Evolutionary conservation across 2,797 vertebrate species (phyloP).

Genomic region (Chloroceryle amazona): DNA sequence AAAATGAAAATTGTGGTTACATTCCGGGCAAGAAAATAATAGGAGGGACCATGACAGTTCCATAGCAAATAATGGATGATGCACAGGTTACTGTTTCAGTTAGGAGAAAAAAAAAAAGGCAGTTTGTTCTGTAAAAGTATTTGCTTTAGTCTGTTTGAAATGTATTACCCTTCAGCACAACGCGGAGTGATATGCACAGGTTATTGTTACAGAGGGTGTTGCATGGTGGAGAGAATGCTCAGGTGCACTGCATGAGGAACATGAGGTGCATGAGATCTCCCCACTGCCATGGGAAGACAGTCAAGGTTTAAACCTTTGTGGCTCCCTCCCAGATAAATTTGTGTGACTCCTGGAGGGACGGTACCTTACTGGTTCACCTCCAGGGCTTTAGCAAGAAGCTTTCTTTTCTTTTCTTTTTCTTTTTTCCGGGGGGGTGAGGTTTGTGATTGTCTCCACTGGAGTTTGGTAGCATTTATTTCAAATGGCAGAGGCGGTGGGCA

Average conservation of each 20-base stretch:
- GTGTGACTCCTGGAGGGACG: not conserved
- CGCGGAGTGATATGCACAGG: not conserved
- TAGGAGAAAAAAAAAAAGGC: too few relatives aligned
- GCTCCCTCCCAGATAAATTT: not conserved
- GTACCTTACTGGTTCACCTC: not conserved
- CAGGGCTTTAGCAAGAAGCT: not conserved
- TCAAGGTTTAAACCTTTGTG: not conserved
- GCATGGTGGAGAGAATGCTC: not conserved
- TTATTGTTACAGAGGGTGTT: not conserved
- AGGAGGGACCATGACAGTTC: not conserved
- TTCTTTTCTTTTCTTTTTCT: not conserved
- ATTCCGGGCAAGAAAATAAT: not conserved
- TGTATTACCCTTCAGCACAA: not conserved
- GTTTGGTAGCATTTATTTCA: not conserved
- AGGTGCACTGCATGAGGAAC: not conserved
- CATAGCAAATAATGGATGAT: not conserved
- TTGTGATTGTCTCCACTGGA: not conserved
- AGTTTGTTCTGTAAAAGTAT: not conserved
- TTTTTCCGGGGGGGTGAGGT: not conserved
- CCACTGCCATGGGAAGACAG: fast-evolving
- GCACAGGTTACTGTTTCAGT: not conserved
- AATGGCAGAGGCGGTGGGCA: not conserved
- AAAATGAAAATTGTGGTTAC: not conserved
- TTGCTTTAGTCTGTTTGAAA: not conserved
- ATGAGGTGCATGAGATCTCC: not conserved